Evolutionary conservation across 2,888 invertebrate species (phyloP), one percentile per base, ranked within the genome.

Genomic region (Shargacucullia verbasci): DNA sequence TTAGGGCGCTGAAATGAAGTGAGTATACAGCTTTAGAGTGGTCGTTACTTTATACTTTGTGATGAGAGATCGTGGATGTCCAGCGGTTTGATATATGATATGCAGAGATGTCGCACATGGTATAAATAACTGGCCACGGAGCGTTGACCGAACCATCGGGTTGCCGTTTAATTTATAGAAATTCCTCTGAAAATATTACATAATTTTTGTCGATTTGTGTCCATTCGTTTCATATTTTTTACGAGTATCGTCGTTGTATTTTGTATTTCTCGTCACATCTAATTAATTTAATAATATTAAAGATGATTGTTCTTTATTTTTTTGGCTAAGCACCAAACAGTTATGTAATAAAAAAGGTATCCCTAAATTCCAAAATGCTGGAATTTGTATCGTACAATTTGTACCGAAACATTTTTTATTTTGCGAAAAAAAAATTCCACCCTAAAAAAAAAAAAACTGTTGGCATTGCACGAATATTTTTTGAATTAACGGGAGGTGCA

Each of bases 71-170:
- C 75, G 72, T 67, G 66, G 76, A 81, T 82, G 82, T 84, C 83
- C 82, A 79, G 75, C 58, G 76, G 76, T 81, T 80, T 86, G 87
- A 87, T 84, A 85, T 84, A 85, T 74, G 86, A 86, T 84, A 84
- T 78, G 66, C 71, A 55, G 68, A 71, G 76, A 81, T 82, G 81
- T 82, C 82, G 80, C 81, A 59, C 66, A 49, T 70, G 69, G 70
- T 83, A 85, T 83, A 81, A 83, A 85, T 86, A 86, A 82, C 76
- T 66, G 57, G 40, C 48, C 31, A 31, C 65, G 67, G 86, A 76
- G 79, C 80, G 70, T 81, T 86, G 86, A 86, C 85, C 86, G 81
- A 72, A 44, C 70, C 61, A 53, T 67, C 64, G 72, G 53, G 68
- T 67, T 80, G 80, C 80, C 78, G 76, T 80, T 73, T 71, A 64